Conservation (phyloP, 2,113 vertebrate genomes). For the Apeltes quadracus region DNA sequence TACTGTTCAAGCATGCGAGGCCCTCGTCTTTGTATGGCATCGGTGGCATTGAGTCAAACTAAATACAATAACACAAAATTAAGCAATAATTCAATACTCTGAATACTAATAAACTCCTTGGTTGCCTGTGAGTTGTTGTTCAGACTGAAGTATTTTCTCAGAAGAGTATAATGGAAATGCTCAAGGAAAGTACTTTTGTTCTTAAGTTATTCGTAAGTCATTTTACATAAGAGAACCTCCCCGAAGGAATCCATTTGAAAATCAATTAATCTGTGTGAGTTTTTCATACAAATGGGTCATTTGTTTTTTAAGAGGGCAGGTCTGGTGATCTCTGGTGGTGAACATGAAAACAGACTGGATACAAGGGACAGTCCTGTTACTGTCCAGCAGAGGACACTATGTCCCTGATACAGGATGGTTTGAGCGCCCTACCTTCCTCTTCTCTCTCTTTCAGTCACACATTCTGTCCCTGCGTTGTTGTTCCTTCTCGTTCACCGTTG, state of each 20-base stretch:
- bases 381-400: slow-evolving; percentile 67
- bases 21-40: background rate
- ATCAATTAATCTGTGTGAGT: background rate
- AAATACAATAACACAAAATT: background rate
- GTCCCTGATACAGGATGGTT: background rate
- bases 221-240: background rate
- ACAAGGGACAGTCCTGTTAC: background rate
- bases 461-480: background rate
- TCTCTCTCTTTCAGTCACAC: background rate
- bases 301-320: background rate
- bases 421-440: background rate
- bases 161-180: background rate
- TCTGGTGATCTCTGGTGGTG: slow-evolving; percentile 51
- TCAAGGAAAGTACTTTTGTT: background rate
- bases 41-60: slow-evolving; percentile 9
- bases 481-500: background rate
- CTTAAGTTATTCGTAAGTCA: background rate
- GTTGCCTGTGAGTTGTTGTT: background rate
- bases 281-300: background rate
- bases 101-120: background rate
- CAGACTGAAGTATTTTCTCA: background rate
- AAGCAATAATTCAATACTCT: background rate
- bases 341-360: background rate
- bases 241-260: background rate
- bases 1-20: slow-evolving; percentile 24